These are phyloP conservation scores for Pelobates cultripes DNA, from an alignment of 2,797 vertebrate species.

Conservation along the genomic window DNA sequence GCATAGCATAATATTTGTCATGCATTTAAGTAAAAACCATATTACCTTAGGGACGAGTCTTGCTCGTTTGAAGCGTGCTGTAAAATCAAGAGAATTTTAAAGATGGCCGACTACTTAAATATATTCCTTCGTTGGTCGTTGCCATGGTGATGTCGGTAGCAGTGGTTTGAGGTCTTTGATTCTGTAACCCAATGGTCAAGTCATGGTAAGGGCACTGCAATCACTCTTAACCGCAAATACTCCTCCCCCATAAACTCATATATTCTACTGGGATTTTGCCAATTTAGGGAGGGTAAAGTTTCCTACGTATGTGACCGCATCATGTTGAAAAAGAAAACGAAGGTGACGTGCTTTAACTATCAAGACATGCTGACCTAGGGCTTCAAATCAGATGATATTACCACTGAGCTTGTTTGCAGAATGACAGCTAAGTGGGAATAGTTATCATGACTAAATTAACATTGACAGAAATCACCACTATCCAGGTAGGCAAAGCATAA, in stretches of 20 bases:
- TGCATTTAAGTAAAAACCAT: neutral
- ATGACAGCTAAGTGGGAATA: neutral
- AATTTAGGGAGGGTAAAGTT: slow-evolving; percentile 22
- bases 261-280: slow-evolving; percentile 36
- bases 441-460: neutral
- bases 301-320: slow-evolving; percentile 41
- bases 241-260: slow-evolving; percentile 32
- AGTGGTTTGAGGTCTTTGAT: slow-evolving; percentile 53
- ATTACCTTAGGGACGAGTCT: neutral
- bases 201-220: slow-evolving; percentile 44
- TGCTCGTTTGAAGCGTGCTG: neutral
- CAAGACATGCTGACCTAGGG: slow-evolving; percentile 7
- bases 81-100: neutral
- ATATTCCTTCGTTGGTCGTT: slow-evolving; percentile 24
- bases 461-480: neutral
- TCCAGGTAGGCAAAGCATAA: neutral
- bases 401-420: neutral
- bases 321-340: slow-evolving; percentile 7
- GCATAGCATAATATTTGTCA: neutral
- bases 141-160: slow-evolving; percentile 24
- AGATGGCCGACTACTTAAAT: slow-evolving; percentile 24
- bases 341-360: slow-evolving; percentile 16
- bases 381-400: neutral
- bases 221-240: slow-evolving; percentile 32
- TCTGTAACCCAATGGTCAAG: slow-evolving; percentile 45